Base-by-base conservation (phyloP, 2,888 invertebrate species). In the Operophtera brumata region DNA sequence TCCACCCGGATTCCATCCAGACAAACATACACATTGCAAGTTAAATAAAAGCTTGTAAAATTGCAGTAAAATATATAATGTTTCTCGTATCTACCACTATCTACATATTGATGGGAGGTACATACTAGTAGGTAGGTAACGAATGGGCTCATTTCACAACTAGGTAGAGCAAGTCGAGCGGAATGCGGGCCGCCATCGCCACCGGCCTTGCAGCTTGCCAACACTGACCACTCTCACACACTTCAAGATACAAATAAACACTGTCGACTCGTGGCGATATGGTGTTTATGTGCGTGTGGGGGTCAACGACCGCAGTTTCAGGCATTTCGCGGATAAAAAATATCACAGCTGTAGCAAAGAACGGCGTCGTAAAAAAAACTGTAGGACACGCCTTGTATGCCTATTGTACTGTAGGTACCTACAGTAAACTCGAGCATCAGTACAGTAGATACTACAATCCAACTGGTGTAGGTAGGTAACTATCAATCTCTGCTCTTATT, bases 131-230 rank as follows among this genome's bases (percentile, higher is more conserved):
- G 67, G 73, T 75, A 69, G 66, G 73, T 75, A 79, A 76, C 78
- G 75, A 86, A 82, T 84, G 79, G 77, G 70, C 77, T 77, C 80
- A 77, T 87, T 88, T 87, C 86, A 85, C 82, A 86, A 86, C 72
- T 63, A 70, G 69, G 75, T 71, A 72, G 54, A 63, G 77, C 78
- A 77, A 78, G 77, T 80, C 73, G 78, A 77, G 78, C 75, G 88
- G 89, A 88, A 86, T 86, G 87, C 84, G 81, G 84, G 73, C 77
- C 78, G 79, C 70, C 64, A 49, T 20, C 9, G 30, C 30, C 9
- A 9, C 77, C 83, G 86, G 85, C 87, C 87, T 86, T 87, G 88
- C 80, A 78, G 82, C 84, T 83, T 80, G 83, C 85, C 84, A 82
- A 80, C 77, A 73, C 78, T 85, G 86, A 84, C 86, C 85, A 86